Conservation (phyloP, 2,797 vertebrate species). For the Tragopan temminckii region DNA sequence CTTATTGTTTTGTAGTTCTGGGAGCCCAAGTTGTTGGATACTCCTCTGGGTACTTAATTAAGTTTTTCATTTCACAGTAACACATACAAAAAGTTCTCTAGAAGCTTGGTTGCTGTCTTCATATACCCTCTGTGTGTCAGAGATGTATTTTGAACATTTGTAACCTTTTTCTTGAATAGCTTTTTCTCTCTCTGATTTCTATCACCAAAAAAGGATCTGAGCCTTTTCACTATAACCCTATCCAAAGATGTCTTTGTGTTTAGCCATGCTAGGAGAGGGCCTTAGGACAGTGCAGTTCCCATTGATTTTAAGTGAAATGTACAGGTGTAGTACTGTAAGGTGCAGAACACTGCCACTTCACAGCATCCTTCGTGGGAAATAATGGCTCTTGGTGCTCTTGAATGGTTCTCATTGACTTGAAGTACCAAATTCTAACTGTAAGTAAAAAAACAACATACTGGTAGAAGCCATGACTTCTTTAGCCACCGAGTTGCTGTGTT, state of each 20-base stretch:
- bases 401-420: background rate
- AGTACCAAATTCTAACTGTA: background rate
- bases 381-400: rapidly evolving
- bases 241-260: background rate
- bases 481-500: background rate
- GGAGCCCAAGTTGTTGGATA: background rate
- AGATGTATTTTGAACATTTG: background rate
- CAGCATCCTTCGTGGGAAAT: background rate
- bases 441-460: background rate
- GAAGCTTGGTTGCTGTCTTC: background rate
- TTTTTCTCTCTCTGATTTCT: background rate
- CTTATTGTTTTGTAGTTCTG: background rate
- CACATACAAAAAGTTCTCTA: background rate
- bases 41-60: background rate
- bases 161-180: background rate
- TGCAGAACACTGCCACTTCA: background rate
- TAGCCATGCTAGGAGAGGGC: rapidly evolving
- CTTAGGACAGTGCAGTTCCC: background rate
- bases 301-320: background rate
- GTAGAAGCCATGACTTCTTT: background rate
- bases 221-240: background rate
- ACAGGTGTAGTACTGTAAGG: rapidly evolving
- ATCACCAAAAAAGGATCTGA: background rate
- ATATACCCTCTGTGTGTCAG: background rate
- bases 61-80: background rate